phyloP scores from a whole-genome alignment of 2,113 vertebrate species.

The Lanius collurio region DNA sequence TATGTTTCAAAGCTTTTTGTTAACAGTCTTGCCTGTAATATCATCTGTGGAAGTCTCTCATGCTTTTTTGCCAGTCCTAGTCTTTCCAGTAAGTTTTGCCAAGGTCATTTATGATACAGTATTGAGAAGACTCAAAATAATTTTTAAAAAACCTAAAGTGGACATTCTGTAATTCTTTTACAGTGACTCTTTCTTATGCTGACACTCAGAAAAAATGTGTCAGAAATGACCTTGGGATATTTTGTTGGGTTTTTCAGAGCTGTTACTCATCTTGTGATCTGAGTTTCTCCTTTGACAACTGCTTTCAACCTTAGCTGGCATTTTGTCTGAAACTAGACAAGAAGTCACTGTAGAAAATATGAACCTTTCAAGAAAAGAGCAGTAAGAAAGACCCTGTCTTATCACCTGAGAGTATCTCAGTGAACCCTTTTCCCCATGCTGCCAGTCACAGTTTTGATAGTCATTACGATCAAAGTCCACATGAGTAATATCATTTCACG shows the following conservation, averaged over 20 bases:
- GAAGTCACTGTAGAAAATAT: not conserved
- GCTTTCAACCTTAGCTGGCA: not conserved
- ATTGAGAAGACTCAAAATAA: not conserved
- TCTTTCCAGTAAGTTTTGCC: not conserved
- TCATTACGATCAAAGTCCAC: not conserved
- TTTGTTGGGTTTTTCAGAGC: not conserved
- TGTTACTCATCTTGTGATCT: not conserved
- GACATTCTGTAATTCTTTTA: not conserved
- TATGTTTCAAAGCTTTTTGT: not conserved
- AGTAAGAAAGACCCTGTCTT: not conserved
- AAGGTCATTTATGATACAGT: not conserved
- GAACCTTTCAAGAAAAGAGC: not conserved
- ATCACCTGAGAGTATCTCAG: not conserved
- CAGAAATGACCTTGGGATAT: not conserved
- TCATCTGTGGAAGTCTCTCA: not conserved
- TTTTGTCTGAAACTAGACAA: not conserved
- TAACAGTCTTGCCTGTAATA: not conserved
- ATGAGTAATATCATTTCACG: not conserved
- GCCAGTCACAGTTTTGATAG: not conserved
- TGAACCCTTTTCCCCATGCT: not conserved
- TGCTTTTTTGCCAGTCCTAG: not conserved
- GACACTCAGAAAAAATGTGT: not conserved
- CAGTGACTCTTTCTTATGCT: not conserved
- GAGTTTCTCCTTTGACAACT: not conserved
- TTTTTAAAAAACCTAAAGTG: not conserved